A percentile compares a stretch with the other conserved stretches of the same genome.
phyloP scores from a whole-genome alignment of 1,140 invertebrate species.

The Anastrepha obliqua region DNA sequence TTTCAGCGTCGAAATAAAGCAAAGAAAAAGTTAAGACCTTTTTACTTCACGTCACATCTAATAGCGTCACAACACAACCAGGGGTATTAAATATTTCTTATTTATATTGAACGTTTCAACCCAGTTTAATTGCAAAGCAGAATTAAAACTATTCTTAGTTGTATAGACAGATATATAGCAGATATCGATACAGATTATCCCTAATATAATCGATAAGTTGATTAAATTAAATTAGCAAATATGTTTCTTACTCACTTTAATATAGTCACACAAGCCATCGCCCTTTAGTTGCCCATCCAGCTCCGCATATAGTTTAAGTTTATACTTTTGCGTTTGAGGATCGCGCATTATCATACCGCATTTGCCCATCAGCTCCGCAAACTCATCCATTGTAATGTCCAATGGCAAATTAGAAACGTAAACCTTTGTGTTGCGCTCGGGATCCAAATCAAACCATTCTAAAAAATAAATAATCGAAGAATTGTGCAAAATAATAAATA shows the following conservation, averaged over 20 bases:
- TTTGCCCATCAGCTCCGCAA: slow-evolving; percentile 94
- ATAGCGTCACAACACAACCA: no score
- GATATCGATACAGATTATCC: no score
- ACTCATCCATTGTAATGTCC: slow-evolving; percentile 92
- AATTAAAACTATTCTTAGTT: no score
- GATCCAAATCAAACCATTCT: slow-evolving; percentile 95
- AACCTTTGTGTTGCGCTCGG: slow-evolving; percentile 96
- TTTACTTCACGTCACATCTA: no score
- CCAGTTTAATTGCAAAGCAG: no score
- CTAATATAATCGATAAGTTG: no score
- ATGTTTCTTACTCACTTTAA: slow-evolving; percentile 82
- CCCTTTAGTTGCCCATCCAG: slow-evolving; percentile 91
- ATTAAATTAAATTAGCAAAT: not conserved
- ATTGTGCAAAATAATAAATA: not conserved
- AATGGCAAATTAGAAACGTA: slow-evolving; percentile 95
- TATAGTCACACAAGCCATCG: slow-evolving; percentile 97
- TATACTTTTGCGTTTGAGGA: slow-evolving; percentile 87
- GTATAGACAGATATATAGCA: no score
- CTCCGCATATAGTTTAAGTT: slow-evolving; percentile 96
- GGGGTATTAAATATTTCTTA: no score
- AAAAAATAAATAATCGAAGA: slow-evolving; percentile 59
- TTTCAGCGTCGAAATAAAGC: no score
- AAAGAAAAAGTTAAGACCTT: no score
- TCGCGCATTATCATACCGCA: slow-evolving; percentile 97
- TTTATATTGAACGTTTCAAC: no score